A percentile compares a stretch with the other conserved stretches of the same genome.
Evolutionary conservation across 2,888 invertebrate species (phyloP).

Genomic region (Athrips mouffetella): DNA sequence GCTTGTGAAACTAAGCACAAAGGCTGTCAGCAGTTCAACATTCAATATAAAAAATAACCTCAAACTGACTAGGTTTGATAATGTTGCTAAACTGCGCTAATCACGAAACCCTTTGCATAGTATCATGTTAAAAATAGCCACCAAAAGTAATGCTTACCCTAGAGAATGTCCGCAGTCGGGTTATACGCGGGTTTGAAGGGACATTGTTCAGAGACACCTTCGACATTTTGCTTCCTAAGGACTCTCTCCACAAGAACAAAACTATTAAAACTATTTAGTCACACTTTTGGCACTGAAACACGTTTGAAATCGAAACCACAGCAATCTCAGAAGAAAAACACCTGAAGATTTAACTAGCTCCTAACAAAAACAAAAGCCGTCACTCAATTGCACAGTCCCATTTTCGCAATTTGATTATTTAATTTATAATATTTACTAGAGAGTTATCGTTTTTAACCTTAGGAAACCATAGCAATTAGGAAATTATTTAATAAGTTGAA

Average conservation of each 20-base stretch:
- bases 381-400: constrained; percentile 51
- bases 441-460: not conserved
- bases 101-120: constrained; percentile 25
- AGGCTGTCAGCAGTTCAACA: not conserved
- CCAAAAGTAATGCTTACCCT: constrained; percentile 55
- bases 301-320: constrained; percentile 37
- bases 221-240: constrained; percentile 58
- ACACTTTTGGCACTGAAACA: constrained; percentile 40
- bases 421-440: not conserved
- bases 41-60: constrained; percentile 31
- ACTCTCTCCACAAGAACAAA: too few species aligned
- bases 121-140: constrained; percentile 17
- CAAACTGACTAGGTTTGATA: constrained; percentile 25
- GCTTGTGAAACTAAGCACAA: constrained; percentile 12
- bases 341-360: constrained; percentile 39
- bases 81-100: constrained; percentile 16
- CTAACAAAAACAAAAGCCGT: constrained; percentile 50
- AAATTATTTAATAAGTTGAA: not conserved
- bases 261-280: too few species aligned
- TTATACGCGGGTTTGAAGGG: constrained; percentile 68
- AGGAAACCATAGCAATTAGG: constrained; percentile 5
- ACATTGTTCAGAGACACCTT: constrained; percentile 71
- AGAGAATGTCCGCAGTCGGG: constrained; percentile 66
- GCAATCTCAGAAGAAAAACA: constrained; percentile 49
- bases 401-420: constrained; percentile 26